Percentiles rank a stretch among this genome's conserved stretches.
phyloP scores from a whole-genome alignment of 2,797 vertebrate genomes.

The Poeciliopsis gracilis region DNA sequence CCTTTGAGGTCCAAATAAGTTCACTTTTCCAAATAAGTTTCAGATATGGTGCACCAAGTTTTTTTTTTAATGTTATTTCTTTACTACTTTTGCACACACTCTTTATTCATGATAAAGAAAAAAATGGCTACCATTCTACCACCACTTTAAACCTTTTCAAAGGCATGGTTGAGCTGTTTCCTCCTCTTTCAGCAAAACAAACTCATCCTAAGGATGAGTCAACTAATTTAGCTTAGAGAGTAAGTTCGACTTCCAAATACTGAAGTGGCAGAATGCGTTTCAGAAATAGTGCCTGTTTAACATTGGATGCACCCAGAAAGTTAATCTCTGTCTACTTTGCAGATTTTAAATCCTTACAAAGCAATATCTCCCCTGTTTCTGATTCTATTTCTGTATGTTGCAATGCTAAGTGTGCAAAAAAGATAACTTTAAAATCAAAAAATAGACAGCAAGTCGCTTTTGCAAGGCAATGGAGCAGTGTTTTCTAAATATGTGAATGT shows the following conservation, averaged over 20 bases:
- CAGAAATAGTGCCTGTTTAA: not conserved
- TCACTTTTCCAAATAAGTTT: not conserved
- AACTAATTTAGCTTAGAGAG: not conserved
- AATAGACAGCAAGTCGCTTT: not conserved
- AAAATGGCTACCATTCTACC: not conserved
- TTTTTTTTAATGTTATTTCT: not conserved
- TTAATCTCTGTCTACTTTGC: not conserved
- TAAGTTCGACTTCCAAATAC: not conserved
- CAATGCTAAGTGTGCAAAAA: not conserved
- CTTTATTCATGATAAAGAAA: not conserved
- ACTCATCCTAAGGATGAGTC: not conserved
- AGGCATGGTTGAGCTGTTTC: not conserved
- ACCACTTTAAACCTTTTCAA: not conserved
- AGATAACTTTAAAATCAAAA: not conserved
- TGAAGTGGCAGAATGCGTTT: not conserved
- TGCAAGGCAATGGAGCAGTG: not conserved
- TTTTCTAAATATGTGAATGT: not conserved
- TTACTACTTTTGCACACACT: not conserved
- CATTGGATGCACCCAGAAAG: not conserved
- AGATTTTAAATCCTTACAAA: not conserved
- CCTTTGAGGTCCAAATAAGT: not conserved
- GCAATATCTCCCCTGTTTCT: not conserved
- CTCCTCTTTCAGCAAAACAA: not conserved
- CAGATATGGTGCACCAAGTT: not conserved
- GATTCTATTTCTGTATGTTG: not conserved